phyloP scores from a whole-genome alignment of 1,140 invertebrate species.

The Elymnias hypermnestra region DNA sequence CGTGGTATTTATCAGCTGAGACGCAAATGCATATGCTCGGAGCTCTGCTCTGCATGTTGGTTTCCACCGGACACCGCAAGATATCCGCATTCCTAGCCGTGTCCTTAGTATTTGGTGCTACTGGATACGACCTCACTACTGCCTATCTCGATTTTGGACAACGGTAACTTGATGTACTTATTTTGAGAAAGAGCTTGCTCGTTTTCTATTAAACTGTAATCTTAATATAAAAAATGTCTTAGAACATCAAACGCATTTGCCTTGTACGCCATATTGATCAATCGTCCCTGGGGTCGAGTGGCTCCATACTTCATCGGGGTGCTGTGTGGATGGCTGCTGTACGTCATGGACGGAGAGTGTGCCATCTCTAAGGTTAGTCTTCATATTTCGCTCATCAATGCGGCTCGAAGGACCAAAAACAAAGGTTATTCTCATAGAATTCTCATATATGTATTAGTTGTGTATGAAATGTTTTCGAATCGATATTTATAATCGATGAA shows the following conservation, averaged over 20 bases:
- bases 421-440: too few relatives aligned
- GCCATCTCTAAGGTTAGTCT: constrained; percentile 35
- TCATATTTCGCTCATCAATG: too few relatives aligned
- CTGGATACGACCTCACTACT: constrained; percentile 24
- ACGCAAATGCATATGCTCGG: constrained; percentile 45
- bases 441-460: too few relatives aligned
- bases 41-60: constrained; percentile 35
- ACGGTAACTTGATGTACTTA: constrained; percentile 19
- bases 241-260: constrained; percentile 32
- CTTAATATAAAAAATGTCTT: neutral
- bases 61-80: constrained; percentile 19
- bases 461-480: too few relatives aligned
- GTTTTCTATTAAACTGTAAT: neutral
- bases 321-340: constrained; percentile 46
- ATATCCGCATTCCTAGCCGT: constrained; percentile 12
- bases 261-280: constrained; percentile 30
- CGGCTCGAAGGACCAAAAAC: too few relatives aligned
- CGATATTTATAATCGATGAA: too few relatives aligned
- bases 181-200: too few relatives aligned
- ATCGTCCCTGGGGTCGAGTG: constrained; percentile 36
- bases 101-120: constrained; percentile 12
- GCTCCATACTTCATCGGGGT: constrained; percentile 48
- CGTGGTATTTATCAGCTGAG: constrained; percentile 56
- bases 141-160: constrained; percentile 29
- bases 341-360: constrained; percentile 29